These are phyloP conservation scores for Tamandua tetradactyla DNA, from an alignment of 2,797 vertebrate genomes.

Conservation along the genomic window DNA sequence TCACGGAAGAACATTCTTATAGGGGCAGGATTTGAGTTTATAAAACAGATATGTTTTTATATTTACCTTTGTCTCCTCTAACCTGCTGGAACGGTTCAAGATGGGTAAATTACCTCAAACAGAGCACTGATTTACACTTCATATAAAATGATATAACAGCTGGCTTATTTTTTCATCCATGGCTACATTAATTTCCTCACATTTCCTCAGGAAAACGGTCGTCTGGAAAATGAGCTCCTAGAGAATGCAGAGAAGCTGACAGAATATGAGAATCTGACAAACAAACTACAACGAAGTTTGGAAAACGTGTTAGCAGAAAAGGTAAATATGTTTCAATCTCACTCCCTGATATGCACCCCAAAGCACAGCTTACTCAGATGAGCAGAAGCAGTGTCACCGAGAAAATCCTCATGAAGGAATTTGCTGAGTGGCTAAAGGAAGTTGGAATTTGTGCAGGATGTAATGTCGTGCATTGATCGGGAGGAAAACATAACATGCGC, in stretches of 20 bases:
- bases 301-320: constrained; percentile 93
- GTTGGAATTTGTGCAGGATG: neutral
- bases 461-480: neutral
- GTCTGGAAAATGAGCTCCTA: constrained; percentile 92
- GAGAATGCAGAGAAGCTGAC: constrained; percentile 90
- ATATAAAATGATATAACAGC: neutral
- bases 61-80: constrained; percentile 8
- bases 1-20: too few relatives aligned
- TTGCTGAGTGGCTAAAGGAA: neutral
- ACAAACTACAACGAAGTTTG: constrained; percentile 92
- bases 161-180: constrained; percentile 31
- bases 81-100: neutral
- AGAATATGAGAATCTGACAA: constrained; percentile 88
- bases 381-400: neutral
- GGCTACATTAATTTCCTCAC: constrained; percentile 22
- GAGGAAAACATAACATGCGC: neutral
- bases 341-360: neutral
- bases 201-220: constrained; percentile 91
- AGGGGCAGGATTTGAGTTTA: too few relatives aligned
- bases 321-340: constrained; percentile 83
- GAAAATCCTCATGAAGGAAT: neutral
- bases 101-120: neutral
- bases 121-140: neutral
- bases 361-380: neutral
- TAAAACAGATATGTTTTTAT: neutral